Percentiles rank a stretch among this genome's conserved stretches.
Evolutionary conservation across 2,797 vertebrate species (phyloP).

Genomic region (Stomatorhinus walkeri): DNA sequence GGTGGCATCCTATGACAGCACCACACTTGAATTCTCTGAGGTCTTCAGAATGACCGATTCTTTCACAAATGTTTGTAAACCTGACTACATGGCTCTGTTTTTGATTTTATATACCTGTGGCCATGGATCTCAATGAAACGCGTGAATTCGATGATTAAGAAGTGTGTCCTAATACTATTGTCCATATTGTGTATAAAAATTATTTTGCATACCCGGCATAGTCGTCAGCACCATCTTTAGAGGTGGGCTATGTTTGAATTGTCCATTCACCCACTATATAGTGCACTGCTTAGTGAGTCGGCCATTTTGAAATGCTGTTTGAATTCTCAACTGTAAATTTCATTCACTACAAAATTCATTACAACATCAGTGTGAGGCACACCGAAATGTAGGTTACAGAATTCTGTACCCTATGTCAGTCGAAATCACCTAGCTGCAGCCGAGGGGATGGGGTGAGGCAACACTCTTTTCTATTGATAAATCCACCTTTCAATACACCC

Average conservation of each 20-base stretch:
- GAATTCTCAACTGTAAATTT: not conserved
- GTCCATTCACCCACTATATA: not conserved
- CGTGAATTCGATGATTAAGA: not conserved
- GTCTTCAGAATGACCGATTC: not conserved
- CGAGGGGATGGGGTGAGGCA: too few species aligned
- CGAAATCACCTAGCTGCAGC: too few species aligned
- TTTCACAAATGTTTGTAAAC: not conserved
- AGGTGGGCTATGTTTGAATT: not conserved
- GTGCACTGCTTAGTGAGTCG: not conserved
- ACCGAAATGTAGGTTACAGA: not conserved
- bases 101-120: not conserved
- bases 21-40: not conserved
- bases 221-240: too few species aligned
- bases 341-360: not conserved
- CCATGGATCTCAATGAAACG: not conserved
- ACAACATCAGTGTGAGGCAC: not conserved
- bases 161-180: not conserved
- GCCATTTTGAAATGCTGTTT: not conserved
- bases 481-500: too few species aligned
- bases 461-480: too few species aligned
- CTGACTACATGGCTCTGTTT: not conserved
- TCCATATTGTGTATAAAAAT: not conserved
- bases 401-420: not conserved
- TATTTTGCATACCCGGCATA: not conserved
- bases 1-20: too few species aligned